phyloP scores from a whole-genome alignment of 2,113 vertebrate species.

The Podiceps cristatus region DNA sequence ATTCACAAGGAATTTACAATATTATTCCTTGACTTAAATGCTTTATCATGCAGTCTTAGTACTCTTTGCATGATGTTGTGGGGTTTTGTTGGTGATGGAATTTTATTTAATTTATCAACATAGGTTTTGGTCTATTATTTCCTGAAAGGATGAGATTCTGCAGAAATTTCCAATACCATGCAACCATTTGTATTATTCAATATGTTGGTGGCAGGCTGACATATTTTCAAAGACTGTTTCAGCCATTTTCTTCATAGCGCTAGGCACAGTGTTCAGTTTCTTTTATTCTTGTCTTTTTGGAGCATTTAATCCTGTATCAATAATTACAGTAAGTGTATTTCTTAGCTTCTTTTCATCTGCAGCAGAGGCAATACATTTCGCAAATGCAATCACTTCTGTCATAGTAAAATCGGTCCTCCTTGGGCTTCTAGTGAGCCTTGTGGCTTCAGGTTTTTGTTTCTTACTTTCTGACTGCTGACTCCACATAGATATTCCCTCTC shows the following conservation, averaged over 20 bases:
- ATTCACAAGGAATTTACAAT: neutral
- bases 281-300: neutral
- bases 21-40: neutral
- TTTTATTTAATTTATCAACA: neutral
- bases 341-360: neutral
- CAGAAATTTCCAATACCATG: neutral
- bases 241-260: neutral
- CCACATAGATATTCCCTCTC: neutral
- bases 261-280: neutral
- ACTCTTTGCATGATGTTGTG: neutral
- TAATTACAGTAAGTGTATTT: neutral
- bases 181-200: neutral
- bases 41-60: neutral
- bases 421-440: neutral
- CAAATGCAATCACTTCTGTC: neutral
- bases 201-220: neutral
- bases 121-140: neutral
- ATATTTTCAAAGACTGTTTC: neutral
- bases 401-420: neutral
- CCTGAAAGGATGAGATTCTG: neutral
- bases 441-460: constrained; percentile 6
- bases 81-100: neutral
- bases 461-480: neutral
- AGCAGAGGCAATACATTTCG: neutral
- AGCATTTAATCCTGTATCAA: neutral